These are phyloP conservation scores for Chloropsis cyanopogon DNA, from an alignment of 2,113 vertebrate species.

Conservation along the genomic window DNA sequence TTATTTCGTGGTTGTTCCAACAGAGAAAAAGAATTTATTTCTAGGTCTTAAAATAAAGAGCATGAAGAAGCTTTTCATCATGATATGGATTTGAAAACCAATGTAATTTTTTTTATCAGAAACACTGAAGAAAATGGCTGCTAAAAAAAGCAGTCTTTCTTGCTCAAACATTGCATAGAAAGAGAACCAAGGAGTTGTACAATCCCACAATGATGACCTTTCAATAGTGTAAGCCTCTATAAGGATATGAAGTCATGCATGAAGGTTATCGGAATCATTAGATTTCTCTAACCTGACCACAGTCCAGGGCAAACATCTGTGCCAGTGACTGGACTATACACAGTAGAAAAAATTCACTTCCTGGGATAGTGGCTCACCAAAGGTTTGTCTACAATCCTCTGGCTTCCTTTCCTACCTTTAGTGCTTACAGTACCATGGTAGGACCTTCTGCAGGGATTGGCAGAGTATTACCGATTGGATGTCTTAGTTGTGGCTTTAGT, in stretches of 20 bases:
- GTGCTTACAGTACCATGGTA: neutral
- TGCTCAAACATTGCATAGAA: neutral
- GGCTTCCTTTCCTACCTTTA: neutral
- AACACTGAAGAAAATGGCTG: neutral
- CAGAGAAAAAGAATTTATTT: neutral
- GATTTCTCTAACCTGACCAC: neutral
- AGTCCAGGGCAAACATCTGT: neutral
- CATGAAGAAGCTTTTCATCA: neutral
- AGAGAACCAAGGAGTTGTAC: neutral
- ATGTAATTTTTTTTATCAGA: neutral
- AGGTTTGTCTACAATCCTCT: neutral
- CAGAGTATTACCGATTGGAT: neutral
- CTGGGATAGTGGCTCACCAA: neutral
- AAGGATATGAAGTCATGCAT: neutral
- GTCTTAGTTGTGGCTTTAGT: neutral
- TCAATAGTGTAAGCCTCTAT: neutral
- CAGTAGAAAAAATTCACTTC: neutral
- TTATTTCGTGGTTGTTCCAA: neutral
- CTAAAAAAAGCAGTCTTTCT: neutral
- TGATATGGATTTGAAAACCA: neutral
- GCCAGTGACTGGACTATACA: neutral
- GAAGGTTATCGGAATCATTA: neutral
- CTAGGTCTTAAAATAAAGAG: neutral
- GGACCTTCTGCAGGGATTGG: neutral
- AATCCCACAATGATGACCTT: neutral